Evolutionary conservation across 2,888 invertebrate genomes (phyloP).

Genomic region (Cryptophagus acutangulus): DNA sequence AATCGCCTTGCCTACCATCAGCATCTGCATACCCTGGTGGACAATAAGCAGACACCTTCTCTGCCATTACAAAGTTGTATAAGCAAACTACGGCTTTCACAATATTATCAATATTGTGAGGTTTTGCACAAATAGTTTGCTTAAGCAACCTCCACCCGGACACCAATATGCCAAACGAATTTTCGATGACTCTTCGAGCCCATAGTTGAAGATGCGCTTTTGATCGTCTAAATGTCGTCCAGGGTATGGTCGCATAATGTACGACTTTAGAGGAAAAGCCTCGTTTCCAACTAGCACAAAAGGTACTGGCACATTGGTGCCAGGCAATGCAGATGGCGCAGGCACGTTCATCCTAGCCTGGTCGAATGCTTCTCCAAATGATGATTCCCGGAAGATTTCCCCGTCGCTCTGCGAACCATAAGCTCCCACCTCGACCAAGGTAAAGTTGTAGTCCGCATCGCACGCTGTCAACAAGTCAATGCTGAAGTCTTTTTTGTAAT

Average conservation of each 20-base stretch:
- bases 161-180: conserved; percentile 16
- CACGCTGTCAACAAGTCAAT: no score
- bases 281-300: conserved; percentile 28
- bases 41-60: no score
- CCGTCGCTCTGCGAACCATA: conserved; percentile 15
- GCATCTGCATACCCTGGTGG: no score
- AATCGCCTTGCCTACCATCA: no score
- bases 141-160: conserved; percentile 10
- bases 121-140: background rate
- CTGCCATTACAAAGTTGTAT: no score
- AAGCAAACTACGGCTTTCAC: no score
- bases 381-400: conserved; percentile 17
- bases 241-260: conserved; percentile 27
- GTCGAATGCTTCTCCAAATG: conserved; percentile 23
- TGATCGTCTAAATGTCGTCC: conserved; percentile 17
- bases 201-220: conserved; percentile 17
- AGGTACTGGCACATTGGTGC: conserved; percentile 18
- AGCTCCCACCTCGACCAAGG: conserved; percentile 12
- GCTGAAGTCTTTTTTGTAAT: no score
- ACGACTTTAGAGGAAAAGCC: conserved; percentile 26
- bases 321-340: conserved; percentile 22
- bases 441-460: conserved; percentile 18
- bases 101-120: background rate
- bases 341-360: conserved; percentile 22
- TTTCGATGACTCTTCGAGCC: conserved; percentile 18